phyloP scores from a whole-genome alignment of 2,113 vertebrate species.

The Tricholaema leucomelas region DNA sequence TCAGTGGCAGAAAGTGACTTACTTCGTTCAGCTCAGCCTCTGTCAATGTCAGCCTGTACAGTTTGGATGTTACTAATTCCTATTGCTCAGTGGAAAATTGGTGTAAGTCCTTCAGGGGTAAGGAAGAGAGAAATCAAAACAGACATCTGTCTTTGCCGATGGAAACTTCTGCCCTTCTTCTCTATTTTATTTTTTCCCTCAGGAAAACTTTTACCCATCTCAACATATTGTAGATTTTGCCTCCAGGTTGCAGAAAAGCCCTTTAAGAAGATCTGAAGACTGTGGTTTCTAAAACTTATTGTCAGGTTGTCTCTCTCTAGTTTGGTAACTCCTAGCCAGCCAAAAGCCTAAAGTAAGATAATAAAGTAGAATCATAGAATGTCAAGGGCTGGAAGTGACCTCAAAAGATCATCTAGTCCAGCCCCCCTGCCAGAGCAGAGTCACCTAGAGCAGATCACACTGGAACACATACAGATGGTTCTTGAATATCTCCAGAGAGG shows the following conservation, averaged over 20 bases:
- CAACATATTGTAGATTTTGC: background rate
- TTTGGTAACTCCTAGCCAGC: background rate
- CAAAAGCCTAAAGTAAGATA: background rate
- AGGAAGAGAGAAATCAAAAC: slow-evolving; percentile 1
- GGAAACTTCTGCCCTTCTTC: slow-evolving; percentile 5
- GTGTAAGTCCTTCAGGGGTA: background rate
- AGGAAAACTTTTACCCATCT: background rate
- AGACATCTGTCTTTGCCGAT: slow-evolving; percentile 28
- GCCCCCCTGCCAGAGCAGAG: too few relatives aligned
- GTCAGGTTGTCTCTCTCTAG: background rate
- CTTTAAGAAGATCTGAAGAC: background rate
- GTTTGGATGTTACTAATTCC: background rate
- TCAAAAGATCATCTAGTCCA: too few relatives aligned
- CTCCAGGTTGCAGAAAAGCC: background rate
- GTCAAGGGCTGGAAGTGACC: too few relatives aligned
- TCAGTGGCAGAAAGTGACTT: background rate
- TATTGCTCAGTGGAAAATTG: background rate
- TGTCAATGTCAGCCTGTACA: background rate
- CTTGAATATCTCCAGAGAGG: too few relatives aligned
- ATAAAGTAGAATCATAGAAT: background rate
- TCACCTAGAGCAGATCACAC: too few relatives aligned
- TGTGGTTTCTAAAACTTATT: background rate
- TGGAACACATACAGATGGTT: too few relatives aligned
- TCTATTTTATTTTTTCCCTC: background rate
- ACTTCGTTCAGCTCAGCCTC: background rate